A percentile compares a stretch with the other conserved stretches of the same genome.
Evolutionary conservation across 2,113 vertebrate genomes (phyloP).

Genomic region (Hipposideros armiger): DNA sequence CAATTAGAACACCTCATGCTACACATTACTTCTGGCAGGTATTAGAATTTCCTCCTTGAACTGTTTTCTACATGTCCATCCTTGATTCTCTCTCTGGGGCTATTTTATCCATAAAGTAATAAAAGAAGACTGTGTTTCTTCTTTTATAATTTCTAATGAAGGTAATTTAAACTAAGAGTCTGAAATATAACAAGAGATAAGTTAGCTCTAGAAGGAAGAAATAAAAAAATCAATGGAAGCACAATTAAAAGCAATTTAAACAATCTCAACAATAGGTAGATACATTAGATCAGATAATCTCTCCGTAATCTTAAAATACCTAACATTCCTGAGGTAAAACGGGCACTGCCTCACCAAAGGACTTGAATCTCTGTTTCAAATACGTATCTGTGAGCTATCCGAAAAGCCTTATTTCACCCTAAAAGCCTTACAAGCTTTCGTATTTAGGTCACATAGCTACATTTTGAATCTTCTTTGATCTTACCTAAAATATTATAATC

Average conservation of each 20-base stretch:
- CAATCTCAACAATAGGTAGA: conserved; percentile 51
- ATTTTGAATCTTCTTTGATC: neutral
- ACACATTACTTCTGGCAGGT: neutral
- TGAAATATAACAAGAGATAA: conserved; percentile 60
- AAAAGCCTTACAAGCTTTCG: neutral
- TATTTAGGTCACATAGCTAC: neutral
- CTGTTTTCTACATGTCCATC: neutral
- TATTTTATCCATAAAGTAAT: conserved; percentile 26
- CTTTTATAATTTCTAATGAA: conserved; percentile 41
- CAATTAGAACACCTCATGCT: neutral
- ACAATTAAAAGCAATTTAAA: conserved; percentile 60
- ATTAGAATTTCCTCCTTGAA: neutral
- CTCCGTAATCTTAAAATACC: neutral
- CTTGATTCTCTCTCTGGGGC: conserved; percentile 2
- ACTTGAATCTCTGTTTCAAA: neutral
- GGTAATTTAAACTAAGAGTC: conserved; percentile 13
- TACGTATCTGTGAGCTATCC: neutral
- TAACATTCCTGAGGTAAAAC: neutral
- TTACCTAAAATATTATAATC: neutral
- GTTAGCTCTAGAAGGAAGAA: conserved; percentile 58
- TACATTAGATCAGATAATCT: neutral
- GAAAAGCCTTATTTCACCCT: neutral
- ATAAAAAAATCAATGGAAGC: conserved; percentile 60
- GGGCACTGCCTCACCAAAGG: neutral
- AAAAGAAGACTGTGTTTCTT: neutral